A percentile compares a stretch with the other conserved stretches of the same genome.
These are phyloP conservation scores for Drosophila tropicalis DNA, from an alignment of 1,140 invertebrate genomes.

Conservation along the genomic window DNA sequence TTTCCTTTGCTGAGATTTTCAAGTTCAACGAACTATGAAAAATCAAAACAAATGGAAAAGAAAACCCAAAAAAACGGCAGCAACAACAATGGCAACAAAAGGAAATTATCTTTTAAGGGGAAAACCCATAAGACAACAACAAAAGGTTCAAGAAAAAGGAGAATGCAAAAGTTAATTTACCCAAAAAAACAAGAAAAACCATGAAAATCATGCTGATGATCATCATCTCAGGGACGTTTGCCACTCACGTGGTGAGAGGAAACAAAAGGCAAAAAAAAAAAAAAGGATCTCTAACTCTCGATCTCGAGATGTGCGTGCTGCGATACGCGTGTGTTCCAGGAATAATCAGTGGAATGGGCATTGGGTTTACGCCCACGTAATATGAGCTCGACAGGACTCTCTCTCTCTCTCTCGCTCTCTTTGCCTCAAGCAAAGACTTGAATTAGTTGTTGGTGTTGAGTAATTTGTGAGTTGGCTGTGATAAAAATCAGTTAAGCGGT, in stretches of 20 bases:
- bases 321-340: slow-evolving; percentile 76
- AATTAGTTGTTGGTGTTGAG: slow-evolving; percentile 63
- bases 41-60: background rate
- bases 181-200: slow-evolving; percentile 2
- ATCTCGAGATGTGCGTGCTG: slow-evolving; percentile 70
- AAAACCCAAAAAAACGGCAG: slow-evolving; percentile 1
- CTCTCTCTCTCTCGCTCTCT: no score
- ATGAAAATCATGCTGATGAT: slow-evolving; percentile 23
- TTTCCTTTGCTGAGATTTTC: background rate
- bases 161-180: slow-evolving; percentile 10
- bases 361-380: slow-evolving; percentile 48
- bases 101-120: background rate
- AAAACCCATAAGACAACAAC: slow-evolving; percentile 3
- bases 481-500: slow-evolving; percentile 78
- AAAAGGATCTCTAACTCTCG: slow-evolving; percentile 14
- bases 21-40: slow-evolving; percentile 15
- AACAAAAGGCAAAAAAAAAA: background rate
- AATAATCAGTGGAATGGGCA: slow-evolving; percentile 51
- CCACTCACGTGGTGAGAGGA: slow-evolving; percentile 38
- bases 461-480: slow-evolving; percentile 69
- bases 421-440: slow-evolving; percentile 14
- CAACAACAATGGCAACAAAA: slow-evolving; percentile 1
- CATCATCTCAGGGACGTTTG: slow-evolving; percentile 32
- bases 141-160: slow-evolving; percentile 30
- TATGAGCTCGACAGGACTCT: slow-evolving; percentile 56